phyloP scores from a whole-genome alignment of 2,113 vertebrate species.

The Montifringilla adamsi region DNA sequence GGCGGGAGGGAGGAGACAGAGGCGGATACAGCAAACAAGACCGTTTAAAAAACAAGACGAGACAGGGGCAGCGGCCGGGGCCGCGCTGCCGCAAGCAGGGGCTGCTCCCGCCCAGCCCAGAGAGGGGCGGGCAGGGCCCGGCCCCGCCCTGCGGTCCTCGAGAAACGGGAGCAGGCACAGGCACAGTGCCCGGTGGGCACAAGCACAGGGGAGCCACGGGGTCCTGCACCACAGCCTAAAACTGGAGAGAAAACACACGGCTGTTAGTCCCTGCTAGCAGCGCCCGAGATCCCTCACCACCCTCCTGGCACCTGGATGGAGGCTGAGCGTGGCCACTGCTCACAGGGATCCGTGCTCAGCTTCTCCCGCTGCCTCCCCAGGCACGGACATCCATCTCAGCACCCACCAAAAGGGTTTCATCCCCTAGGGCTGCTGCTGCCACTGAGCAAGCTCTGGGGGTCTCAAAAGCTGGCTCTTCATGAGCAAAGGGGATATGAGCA shows the following conservation, averaged over 20 bases:
- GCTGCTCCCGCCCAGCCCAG: conserved; percentile 1
- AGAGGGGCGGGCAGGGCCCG: conserved; percentile 36
- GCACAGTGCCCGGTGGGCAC: conserved; percentile 14
- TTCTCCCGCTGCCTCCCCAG: accelerated
- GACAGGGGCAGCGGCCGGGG: neutral
- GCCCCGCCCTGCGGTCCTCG: conserved; percentile 36
- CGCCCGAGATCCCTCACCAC: accelerated
- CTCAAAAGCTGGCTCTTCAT: neutral
- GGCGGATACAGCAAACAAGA: conserved; percentile 68
- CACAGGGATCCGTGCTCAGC: neutral
- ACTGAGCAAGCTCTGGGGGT: accelerated
- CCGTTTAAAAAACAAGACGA: conserved; percentile 49
- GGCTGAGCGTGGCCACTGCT: neutral
- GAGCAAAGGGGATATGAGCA: accelerated
- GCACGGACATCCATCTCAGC: accelerated
- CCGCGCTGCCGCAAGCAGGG: neutral
- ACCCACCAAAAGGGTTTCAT: accelerated
- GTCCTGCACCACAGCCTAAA: conserved; percentile 71
- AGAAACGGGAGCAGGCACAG: conserved; percentile 4
- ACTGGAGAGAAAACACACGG: conserved; percentile 31
- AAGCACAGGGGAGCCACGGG: conserved; percentile 22
- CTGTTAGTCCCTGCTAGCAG: neutral
- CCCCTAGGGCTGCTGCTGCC: neutral
- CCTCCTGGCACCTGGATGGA: accelerated
- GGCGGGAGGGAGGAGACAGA: neutral